Percentiles rank a stretch among this genome's conserved stretches.
Evolutionary conservation across 2,888 invertebrate genomes (phyloP).

Genomic region (Psylliodes chrysocephalus): DNA sequence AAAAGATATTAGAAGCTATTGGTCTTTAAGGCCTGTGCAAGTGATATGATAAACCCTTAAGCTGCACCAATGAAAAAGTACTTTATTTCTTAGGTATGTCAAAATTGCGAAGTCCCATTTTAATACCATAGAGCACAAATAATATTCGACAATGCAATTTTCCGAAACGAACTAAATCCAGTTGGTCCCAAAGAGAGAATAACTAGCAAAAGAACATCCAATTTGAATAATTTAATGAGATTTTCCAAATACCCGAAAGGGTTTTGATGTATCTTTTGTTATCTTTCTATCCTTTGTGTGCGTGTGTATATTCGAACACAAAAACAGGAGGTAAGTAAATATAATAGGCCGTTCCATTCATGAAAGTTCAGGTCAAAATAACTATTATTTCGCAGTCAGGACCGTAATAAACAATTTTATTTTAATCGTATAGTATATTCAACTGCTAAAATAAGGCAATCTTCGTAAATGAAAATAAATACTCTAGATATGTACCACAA

Average conservation of each 20-base stretch:
- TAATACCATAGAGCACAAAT: slow-evolving; percentile 5
- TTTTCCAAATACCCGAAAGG: slow-evolving; percentile 57
- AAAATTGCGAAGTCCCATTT: too few relatives aligned
- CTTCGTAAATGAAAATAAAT: too few relatives aligned
- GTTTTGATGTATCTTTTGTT: slow-evolving; percentile 55
- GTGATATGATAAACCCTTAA: too few relatives aligned
- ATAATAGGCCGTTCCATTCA: slow-evolving; percentile 41
- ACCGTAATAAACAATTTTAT: not conserved
- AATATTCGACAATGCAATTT: slow-evolving; percentile 11
- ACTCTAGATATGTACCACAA: too few relatives aligned
- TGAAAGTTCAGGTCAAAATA: slow-evolving; percentile 16
- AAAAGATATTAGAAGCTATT: too few relatives aligned
- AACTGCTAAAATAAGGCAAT: too few relatives aligned
- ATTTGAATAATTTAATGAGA: slow-evolving; percentile 61
- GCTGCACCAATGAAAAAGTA: too few relatives aligned
- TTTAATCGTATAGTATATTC: too few relatives aligned
- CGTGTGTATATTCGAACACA: slow-evolving; percentile 51
- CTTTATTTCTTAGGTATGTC: too few relatives aligned
- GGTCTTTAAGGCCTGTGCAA: too few relatives aligned
- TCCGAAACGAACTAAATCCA: slow-evolving; percentile 6
- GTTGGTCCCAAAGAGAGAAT: not conserved
- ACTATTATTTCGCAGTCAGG: slow-evolving; percentile 5
- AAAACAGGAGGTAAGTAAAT: slow-evolving; percentile 51
- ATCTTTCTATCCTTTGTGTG: slow-evolving; percentile 51
- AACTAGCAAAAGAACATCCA: slow-evolving; percentile 45